Base-by-base conservation (phyloP, 2,113 vertebrate genomes). In the Lampris incognitus region DNA sequence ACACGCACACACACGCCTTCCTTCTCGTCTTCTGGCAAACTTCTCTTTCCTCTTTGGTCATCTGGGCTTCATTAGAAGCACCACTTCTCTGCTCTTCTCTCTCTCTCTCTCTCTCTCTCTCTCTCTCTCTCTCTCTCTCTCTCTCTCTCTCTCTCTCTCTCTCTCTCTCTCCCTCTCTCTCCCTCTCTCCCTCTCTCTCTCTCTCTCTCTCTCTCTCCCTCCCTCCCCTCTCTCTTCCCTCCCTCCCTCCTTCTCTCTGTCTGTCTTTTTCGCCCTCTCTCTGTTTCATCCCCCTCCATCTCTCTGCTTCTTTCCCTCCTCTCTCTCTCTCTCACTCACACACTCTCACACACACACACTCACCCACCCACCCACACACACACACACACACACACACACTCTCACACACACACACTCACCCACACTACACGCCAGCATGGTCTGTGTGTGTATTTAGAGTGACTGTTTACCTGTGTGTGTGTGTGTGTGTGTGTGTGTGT, bases 41-140 rank as follows among this genome's bases (percentile, higher is more conserved):
- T 62, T 6, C 59, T 69, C 74, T 77, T 68, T 64, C 55, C 39
- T 76, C 84, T 24, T 42, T 50, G 39, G 59, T 75, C 78, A 73
- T 78, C 69, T 77, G 71, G 74, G 38, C 42, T 74, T 79, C 64
- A 79, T 85, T 85, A 82, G 51, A 5, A 48, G 50, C 57, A 57
- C 65, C 66, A 71, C 76, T 49, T 24, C 54, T 24, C 24, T 24
- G 0, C 0, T 0, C 24, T 24, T 24, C 24, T 24, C 24, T 24
- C 24, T 24, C 24, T 24, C 24, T 24, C 24, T 24, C 24, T 24
- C 24, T 24, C 24, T 24, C 24, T 24, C 24, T 24, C 24, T 24
- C 24, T 24, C 24, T 24, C 24, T 24, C 24, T 24, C 24, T 24
- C 24, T 24, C n/a, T 24, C 24, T 0, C 24, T 24, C 24, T 0